Conservation (phyloP, 2,797 vertebrate species). For the Danio tinwini region DNA sequence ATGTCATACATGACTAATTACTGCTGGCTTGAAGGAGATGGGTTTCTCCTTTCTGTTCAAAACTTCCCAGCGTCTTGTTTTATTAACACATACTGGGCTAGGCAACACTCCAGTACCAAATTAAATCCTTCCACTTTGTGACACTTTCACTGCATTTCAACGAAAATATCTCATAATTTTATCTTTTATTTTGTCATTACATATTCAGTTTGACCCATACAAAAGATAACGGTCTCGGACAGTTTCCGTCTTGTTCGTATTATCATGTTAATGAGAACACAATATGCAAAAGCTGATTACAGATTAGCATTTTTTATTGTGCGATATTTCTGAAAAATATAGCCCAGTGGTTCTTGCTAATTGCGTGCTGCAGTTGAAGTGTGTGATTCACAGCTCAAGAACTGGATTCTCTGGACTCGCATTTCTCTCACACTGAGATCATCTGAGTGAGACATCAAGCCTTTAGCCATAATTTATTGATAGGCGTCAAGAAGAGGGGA, state of each 20-base stretch:
- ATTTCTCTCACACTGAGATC: conserved; percentile 64
- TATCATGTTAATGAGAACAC: conserved; percentile 12
- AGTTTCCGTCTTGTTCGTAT: conserved; percentile 9
- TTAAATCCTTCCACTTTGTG: conserved; percentile 7
- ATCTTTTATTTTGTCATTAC: not conserved
- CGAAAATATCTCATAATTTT: not conserved
- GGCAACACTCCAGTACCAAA: not conserved
- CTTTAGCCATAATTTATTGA: conserved; percentile 90
- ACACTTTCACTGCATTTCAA: not conserved
- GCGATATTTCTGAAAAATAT: conserved; percentile 5
- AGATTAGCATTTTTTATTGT: conserved; percentile 24
- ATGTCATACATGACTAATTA: conserved; percentile 62
- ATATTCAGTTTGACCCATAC: conserved; percentile 20
- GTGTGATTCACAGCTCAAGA: conserved; percentile 38
- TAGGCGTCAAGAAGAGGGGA: conserved; percentile 81
- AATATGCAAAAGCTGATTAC: not conserved
- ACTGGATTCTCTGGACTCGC: conserved; percentile 1
- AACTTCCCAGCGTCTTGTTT: conserved; percentile 36
- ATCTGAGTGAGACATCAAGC: conserved; percentile 91
- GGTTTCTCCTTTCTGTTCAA: conserved; percentile 51
- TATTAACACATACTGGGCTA: conserved; percentile 43
- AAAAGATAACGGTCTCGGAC: conserved; percentile 8
- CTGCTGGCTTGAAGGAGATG: conserved; percentile 45
- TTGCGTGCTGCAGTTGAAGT: not conserved
- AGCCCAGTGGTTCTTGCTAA: conserved; percentile 3